A percentile compares a stretch with the other conserved stretches of the same genome.
Conservation (phyloP, 2,797 vertebrate genomes). For the Chaetophractus vellerosus region DNA sequence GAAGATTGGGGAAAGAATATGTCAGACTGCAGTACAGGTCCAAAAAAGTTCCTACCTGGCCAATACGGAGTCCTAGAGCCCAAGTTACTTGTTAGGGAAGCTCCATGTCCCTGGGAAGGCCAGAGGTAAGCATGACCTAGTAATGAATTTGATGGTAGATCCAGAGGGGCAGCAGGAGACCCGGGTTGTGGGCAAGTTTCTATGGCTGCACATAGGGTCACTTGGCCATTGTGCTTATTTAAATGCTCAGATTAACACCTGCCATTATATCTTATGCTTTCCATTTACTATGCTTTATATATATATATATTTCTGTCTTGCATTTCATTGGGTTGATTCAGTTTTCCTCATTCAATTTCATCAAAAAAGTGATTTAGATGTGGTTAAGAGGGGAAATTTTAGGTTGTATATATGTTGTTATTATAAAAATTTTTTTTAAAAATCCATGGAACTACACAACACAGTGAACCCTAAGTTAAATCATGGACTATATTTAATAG, state of each 20-base stretch:
- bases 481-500: too few relatives aligned
- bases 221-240: background rate
- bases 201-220: too few relatives aligned
- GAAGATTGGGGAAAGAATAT: background rate
- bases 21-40: too few relatives aligned
- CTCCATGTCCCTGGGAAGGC: background rate
- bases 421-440: too few relatives aligned
- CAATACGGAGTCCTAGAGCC: rapidly evolving
- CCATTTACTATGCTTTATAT: background rate
- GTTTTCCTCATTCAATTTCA: background rate
- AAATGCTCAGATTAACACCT: background rate
- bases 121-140: too few relatives aligned
- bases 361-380: background rate
- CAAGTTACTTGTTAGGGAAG: too few relatives aligned
- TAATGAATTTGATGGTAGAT: too few relatives aligned
- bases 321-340: background rate
- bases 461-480: too few relatives aligned
- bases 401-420: too few relatives aligned
- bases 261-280: background rate
- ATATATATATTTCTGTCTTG: background rate
- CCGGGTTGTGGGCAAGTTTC: background rate
- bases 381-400: too few relatives aligned
- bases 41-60: background rate
- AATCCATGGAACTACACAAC: too few relatives aligned
- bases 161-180: too few relatives aligned